These are phyloP conservation scores for Tenebrosternarchus preto DNA, from an alignment of 2,113 vertebrate species.

Conservation along the genomic window DNA sequence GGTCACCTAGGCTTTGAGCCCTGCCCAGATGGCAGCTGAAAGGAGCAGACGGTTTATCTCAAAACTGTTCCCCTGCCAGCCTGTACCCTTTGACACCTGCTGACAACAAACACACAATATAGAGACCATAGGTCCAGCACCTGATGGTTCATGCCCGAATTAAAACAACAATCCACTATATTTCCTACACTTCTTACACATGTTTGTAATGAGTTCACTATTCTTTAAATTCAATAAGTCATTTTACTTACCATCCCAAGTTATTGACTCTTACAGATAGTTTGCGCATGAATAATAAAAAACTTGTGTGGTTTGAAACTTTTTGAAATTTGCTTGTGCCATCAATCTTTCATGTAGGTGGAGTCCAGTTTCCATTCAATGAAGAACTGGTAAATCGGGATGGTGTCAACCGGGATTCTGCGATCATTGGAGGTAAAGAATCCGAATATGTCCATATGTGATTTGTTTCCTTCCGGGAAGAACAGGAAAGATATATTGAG, in stretches of 20 bases:
- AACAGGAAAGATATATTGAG: too few relatives aligned
- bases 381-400: conserved; percentile 82
- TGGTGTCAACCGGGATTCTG: conserved; percentile 89
- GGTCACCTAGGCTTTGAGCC: conserved; percentile 7
- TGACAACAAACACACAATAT: conserved; percentile 12
- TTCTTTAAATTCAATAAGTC: background rate
- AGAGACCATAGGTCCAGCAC: background rate
- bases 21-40: conserved; percentile 48
- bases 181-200: background rate
- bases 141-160: background rate
- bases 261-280: background rate
- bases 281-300: background rate
- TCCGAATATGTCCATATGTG: background rate
- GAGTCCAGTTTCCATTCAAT: conserved; percentile 84
- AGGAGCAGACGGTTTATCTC: conserved; percentile 47
- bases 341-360: conserved; percentile 68
- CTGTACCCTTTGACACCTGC: background rate
- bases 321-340: background rate
- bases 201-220: conserved; percentile 4
- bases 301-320: background rate
- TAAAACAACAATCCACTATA: background rate
- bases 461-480: too few relatives aligned
- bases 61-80: conserved; percentile 32
- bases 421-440: conserved; percentile 88
- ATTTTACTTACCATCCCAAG: too few relatives aligned